Conservation (phyloP, 2,113 vertebrate species). For the Oceanites oceanicus region DNA sequence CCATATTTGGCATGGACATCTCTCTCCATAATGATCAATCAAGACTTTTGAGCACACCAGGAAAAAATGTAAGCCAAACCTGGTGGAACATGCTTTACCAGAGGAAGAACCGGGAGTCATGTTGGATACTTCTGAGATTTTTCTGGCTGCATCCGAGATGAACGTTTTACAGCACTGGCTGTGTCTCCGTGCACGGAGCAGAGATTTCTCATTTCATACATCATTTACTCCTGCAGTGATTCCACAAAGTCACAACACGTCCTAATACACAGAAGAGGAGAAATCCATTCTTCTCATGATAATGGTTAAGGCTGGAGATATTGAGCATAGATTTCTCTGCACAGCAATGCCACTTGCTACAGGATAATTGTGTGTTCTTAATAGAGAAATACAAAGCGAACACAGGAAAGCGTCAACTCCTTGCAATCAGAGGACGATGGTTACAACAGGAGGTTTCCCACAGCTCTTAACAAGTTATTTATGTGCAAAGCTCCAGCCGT, state of each 20-base stretch:
- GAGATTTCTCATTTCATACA: slow-evolving; percentile 78
- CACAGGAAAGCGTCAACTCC: not conserved
- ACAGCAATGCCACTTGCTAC: not conserved
- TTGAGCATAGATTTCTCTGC: not conserved
- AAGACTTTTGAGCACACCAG: not conserved
- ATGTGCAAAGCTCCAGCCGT: not conserved
- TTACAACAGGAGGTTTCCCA: not conserved
- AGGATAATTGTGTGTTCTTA: not conserved
- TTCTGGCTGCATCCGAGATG: not conserved
- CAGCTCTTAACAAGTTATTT: not conserved
- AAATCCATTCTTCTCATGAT: slow-evolving; percentile 5
- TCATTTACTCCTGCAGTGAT: slow-evolving; percentile 70
- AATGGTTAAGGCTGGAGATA: not conserved
- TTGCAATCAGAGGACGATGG: not conserved
- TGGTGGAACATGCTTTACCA: not conserved
- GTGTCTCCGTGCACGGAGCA: not conserved
- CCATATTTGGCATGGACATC: not conserved
- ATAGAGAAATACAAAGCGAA: not conserved
- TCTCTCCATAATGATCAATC: not conserved
- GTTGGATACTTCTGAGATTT: not conserved
- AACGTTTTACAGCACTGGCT: not conserved
- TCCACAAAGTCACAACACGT: slow-evolving; percentile 59
- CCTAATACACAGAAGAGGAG: slow-evolving; percentile 43
- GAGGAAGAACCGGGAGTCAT: not conserved
- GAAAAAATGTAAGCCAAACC: not conserved